Evolutionary conservation across 2,888 invertebrate genomes (phyloP), one percentile per base, ranked within the genome.

Genomic region (Melanchra persicariae): DNA sequence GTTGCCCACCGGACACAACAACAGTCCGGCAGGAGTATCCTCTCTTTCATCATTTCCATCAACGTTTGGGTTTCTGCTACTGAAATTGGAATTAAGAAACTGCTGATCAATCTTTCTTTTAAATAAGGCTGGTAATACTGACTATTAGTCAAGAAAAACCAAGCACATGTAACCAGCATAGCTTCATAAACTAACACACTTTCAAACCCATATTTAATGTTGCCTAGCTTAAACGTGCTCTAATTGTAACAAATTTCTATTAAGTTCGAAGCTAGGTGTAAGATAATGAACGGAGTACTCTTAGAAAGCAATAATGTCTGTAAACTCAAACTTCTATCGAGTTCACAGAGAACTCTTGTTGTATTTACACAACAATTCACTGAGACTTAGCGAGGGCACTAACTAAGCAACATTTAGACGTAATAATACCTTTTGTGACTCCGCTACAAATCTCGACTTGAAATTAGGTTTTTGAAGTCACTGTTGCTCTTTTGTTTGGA

Each of bases 311-410:
- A 90, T 89, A 90, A 88, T 79, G 89, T 85, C 89, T 87, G 78
- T 76, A 79, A 78, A 77, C 70, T 69, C 62, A 77, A 83, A 87
- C 81, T 85, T 87, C 84, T 86, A 86, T 89, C 79, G 84, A 87
- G 86, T 89, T 88, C 83, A 82, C 76, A 62, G 83, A 84, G 84
- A 85, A 86, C 79, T 79, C 84, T 81, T 77, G 82, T 77, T 83
- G 85, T 91, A 88, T 90, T 91, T 89, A 88, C 87, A 86, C 86
- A 90, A 89, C 90, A 89, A 89, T 90, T 88, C 88, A 84, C 78
- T 70, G 81, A 72, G 79, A 68, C 75, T 82, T 70, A 77, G 82
- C 51, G 72, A 83, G 64, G 79, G 81, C 73, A 85, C 85, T 85
- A 86, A 85, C 84, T 86, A 87, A 81, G 84, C 59, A 83, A 85